Evolutionary conservation across 1,140 invertebrate species (phyloP).

Genomic region (Zaprionus ornatus): DNA sequence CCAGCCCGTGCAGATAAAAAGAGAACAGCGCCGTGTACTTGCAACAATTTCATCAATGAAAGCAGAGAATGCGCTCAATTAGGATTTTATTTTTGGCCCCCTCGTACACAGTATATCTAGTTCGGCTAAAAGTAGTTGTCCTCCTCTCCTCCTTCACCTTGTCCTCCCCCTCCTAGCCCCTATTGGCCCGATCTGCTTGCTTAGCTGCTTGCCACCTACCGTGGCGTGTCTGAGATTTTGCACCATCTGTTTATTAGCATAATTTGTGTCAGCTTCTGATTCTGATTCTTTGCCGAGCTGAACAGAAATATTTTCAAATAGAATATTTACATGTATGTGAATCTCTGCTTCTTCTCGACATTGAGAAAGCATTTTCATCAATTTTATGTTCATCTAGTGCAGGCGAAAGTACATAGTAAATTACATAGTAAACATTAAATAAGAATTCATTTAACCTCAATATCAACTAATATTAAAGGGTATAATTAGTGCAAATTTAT

Average conservation of each 20-base stretch:
- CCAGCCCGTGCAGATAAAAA: background rate
- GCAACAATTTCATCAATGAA: conserved; percentile 61
- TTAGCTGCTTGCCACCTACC: conserved; percentile 31
- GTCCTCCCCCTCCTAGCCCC: conserved; percentile 2
- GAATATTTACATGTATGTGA: conserved; percentile 24
- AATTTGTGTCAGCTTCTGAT: conserved; percentile 58
- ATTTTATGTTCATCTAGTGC: background rate
- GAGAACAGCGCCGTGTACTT: background rate
- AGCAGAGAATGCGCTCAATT: conserved; percentile 31
- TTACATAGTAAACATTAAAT: too few species aligned
- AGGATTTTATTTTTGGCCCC: conserved; percentile 41
- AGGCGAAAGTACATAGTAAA: background rate
- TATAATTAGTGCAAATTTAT: too few species aligned
- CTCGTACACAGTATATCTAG: conserved; percentile 22
- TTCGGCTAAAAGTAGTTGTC: conserved; percentile 40
- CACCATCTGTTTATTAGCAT: conserved; percentile 66
- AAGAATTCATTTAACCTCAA: too few species aligned
- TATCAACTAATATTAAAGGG: too few species aligned
- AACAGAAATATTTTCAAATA: conserved; percentile 38
- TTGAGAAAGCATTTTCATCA: conserved; percentile 4
- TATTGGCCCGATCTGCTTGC: background rate
- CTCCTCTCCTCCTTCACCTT: conserved; percentile 5
- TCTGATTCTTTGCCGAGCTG: conserved; percentile 24
- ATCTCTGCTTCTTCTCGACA: background rate
- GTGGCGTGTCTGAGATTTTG: conserved; percentile 25